Percentiles rank a stretch among this genome's conserved stretches.
Evolutionary conservation across 2,113 vertebrate genomes (phyloP).

Genomic region (Steatornis caripensis): DNA sequence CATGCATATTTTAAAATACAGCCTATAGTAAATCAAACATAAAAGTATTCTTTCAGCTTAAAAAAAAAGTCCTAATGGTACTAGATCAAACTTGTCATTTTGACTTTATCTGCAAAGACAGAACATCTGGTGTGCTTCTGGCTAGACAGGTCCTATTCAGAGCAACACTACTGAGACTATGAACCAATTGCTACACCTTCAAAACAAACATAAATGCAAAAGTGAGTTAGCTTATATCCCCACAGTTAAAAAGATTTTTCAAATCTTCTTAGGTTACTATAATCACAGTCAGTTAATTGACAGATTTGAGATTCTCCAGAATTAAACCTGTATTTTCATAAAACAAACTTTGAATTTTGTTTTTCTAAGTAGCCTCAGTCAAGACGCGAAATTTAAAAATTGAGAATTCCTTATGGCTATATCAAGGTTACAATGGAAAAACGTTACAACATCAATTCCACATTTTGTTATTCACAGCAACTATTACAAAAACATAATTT

Average conservation of each 20-base stretch:
- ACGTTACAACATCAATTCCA: background rate
- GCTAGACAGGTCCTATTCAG: background rate
- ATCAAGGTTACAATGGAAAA: background rate
- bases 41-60: background rate
- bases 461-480: background rate
- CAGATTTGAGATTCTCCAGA: background rate
- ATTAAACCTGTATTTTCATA: background rate
- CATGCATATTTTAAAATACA: background rate
- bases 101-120: constrained; percentile 20
- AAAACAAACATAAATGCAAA: background rate
- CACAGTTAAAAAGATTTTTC: no score
- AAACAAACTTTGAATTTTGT: background rate
- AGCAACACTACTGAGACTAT: background rate
- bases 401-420: background rate
- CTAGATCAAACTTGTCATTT: background rate
- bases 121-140: constrained; percentile 2
- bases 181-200: background rate
- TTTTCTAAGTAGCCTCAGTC: background rate
- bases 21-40: background rate
- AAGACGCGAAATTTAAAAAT: background rate
- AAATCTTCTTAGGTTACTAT: background rate
- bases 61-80: background rate
- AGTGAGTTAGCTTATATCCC: background rate
- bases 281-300: background rate
- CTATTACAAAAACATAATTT: background rate